Evolutionary conservation across 2,888 invertebrate genomes (phyloP).

Genomic region (Agrilus mali): DNA sequence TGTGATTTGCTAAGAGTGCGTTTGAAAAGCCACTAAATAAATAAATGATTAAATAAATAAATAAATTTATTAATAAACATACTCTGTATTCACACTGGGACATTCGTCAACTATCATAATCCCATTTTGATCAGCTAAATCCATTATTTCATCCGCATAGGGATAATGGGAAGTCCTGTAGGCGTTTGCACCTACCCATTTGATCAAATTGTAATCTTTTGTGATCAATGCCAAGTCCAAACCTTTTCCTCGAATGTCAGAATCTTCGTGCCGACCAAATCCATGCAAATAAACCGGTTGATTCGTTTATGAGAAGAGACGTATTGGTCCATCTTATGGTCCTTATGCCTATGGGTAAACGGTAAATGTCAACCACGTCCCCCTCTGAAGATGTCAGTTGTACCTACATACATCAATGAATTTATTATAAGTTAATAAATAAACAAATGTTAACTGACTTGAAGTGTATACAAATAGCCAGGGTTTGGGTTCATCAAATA

Average conservation of each 20-base stretch:
- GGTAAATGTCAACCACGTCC: slow-evolving; percentile 60
- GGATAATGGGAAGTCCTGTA: slow-evolving; percentile 97
- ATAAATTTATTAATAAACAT: too few species aligned
- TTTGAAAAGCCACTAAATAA: slow-evolving; percentile 50
- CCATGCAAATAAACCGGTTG: slow-evolving; percentile 82
- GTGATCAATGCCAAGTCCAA: slow-evolving; percentile 76
- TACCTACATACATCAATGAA: slow-evolving; percentile 4
- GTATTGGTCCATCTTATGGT: slow-evolving; percentile 67
- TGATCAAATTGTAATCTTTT: slow-evolving; percentile 85
- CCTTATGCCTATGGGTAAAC: slow-evolving; percentile 75
- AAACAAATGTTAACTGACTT: too few species aligned
- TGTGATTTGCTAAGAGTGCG: slow-evolving; percentile 63
- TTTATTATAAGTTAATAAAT: background rate
- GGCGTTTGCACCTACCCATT: slow-evolving; percentile 91
- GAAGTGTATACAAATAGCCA: slow-evolving; percentile 75
- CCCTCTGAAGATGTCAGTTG: slow-evolving; percentile 10
- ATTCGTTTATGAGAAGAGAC: slow-evolving; percentile 67
- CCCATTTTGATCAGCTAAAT: slow-evolving; percentile 82
- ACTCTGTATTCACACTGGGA: slow-evolving; percentile 85
- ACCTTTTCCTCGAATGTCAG: slow-evolving; percentile 87
- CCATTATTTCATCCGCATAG: slow-evolving; percentile 94
- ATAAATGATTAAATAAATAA: too few species aligned
- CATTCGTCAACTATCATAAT: slow-evolving; percentile 94
- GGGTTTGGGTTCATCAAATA: slow-evolving; percentile 69
- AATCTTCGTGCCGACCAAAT: slow-evolving; percentile 92